Evolutionary conservation across 2,888 invertebrate genomes (phyloP), one percentile per base, ranked within the genome.

Genomic region (Cryptops parisi): DNA sequence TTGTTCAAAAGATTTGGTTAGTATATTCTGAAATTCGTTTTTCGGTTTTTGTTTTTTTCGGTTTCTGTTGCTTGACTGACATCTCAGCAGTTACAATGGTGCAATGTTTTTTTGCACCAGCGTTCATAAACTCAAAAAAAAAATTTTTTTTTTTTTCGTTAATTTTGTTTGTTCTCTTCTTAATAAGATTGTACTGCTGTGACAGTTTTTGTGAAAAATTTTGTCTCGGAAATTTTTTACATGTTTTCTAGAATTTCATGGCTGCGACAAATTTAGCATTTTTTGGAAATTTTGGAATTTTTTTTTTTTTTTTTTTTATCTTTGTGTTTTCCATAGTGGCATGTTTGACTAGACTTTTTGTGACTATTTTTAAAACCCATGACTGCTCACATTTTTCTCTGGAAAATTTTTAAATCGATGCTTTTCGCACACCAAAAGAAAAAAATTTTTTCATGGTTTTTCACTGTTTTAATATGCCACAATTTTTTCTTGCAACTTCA

Each of bases 311-410:
- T 50, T 50, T 15, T 22, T 26, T 17, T 21, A 40, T 51, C 41
- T 21, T 12, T n/a, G n/a, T 39, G 39, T 33, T 12, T 33, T 52
- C 46, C 46, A 46, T 46, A 38, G 23, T 4, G 27, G 33, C 27
- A 33, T 39, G 39, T 47, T 27, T 52, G 40, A 27, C 26, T 24
- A 25, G 27, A 52, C 21, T 27, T 26, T 52, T 51, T 51, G 21
- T 45, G 21, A 40, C 40, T 24, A 49, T 33, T 50, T 53, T 53
- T 47, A 33, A 38, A 3, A 12, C 44, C 44, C 38, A 49, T 40
- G 49, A 49, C 49, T 49, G 49, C 39, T 51, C 51, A 51, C 41
- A 51, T 51, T 51, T 51, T 51, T 51, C 51, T 51, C 51, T 51
- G 51, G 51, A 43, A 21, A n/a, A 21, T 39, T 24, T 39, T 50